These are phyloP conservation scores for Neodiprion virginianus DNA, from an alignment of 1,140 invertebrate genomes.

Conservation along the genomic window DNA sequence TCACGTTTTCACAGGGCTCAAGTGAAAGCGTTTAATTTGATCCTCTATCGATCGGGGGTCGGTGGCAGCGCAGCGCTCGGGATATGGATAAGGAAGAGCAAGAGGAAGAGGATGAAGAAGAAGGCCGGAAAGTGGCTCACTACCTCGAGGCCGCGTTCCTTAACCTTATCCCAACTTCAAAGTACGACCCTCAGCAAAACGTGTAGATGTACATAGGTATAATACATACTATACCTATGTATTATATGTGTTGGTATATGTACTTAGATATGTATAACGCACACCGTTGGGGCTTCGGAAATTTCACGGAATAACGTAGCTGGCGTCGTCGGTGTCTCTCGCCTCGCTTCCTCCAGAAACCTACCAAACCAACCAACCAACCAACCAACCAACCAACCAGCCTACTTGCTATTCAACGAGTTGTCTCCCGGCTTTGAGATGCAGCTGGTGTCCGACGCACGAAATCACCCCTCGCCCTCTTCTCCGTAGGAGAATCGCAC, in stretches of 20 bases:
- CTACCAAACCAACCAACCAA: background rate
- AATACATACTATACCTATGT: too few relatives aligned
- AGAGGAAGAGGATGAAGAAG: background rate
- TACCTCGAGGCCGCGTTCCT: background rate
- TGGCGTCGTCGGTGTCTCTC: background rate
- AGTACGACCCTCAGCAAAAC: background rate
- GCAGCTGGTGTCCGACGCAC: slow-evolving; percentile 13
- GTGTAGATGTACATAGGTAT: too few relatives aligned
- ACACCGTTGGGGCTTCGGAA: background rate
- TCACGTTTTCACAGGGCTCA: background rate
- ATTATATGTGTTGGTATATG: too few relatives aligned
- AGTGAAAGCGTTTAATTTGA: background rate
- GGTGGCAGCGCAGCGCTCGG: background rate
- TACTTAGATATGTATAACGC: background rate
- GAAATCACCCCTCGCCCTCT: background rate
- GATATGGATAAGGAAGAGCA: too few relatives aligned
- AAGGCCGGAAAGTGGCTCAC: background rate
- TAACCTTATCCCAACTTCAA: background rate
- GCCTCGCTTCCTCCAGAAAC: background rate
- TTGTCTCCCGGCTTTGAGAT: slow-evolving; percentile 10
- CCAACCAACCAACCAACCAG: background rate
- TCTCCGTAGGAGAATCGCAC: background rate
- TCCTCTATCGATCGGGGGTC: background rate
- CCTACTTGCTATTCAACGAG: slow-evolving; percentile 16
- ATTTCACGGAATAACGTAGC: background rate